Evolutionary conservation across 1,140 invertebrate genomes (phyloP).

Genomic region (Sycobia sp.): DNA sequence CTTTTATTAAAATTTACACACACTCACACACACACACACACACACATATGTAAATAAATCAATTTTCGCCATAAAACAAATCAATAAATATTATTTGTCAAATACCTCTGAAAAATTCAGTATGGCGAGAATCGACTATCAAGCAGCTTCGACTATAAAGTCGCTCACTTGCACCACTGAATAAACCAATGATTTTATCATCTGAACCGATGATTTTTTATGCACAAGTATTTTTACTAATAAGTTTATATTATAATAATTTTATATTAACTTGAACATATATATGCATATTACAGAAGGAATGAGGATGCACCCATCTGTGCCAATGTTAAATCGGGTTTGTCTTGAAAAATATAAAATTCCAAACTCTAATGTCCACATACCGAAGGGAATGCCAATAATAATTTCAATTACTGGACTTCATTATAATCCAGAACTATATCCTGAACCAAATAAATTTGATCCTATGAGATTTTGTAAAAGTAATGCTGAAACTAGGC

Average conservation of each 20-base stretch:
- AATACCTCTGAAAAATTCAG: too few species aligned
- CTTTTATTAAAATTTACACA: too few species aligned
- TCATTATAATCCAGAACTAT: constrained; percentile 58
- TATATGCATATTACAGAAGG: constrained; percentile 45
- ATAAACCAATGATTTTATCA: too few species aligned
- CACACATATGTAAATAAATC: too few species aligned
- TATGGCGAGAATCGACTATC: too few species aligned
- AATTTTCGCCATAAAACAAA: too few species aligned
- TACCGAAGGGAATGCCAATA: constrained; percentile 44
- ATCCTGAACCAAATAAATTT: constrained; percentile 66
- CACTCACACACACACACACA: too few species aligned
- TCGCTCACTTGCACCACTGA: too few species aligned
- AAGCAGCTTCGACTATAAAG: too few species aligned
- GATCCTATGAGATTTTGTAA: constrained; percentile 66
- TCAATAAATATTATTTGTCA: too few species aligned
- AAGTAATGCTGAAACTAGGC: constrained; percentile 51
- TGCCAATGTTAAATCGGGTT: constrained; percentile 49
- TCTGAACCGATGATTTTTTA: neutral
- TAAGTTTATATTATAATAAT: neutral
- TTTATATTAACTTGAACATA: neutral
- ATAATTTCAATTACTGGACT: constrained; percentile 42
- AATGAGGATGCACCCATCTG: constrained; percentile 58
- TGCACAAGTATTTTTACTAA: neutral
- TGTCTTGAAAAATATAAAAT: constrained; percentile 54
- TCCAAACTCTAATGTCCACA: constrained; percentile 39